Evolutionary conservation across 2,797 vertebrate genomes (phyloP), one percentile per base, ranked within the genome.

Genomic region (Danionella dracula): DNA sequence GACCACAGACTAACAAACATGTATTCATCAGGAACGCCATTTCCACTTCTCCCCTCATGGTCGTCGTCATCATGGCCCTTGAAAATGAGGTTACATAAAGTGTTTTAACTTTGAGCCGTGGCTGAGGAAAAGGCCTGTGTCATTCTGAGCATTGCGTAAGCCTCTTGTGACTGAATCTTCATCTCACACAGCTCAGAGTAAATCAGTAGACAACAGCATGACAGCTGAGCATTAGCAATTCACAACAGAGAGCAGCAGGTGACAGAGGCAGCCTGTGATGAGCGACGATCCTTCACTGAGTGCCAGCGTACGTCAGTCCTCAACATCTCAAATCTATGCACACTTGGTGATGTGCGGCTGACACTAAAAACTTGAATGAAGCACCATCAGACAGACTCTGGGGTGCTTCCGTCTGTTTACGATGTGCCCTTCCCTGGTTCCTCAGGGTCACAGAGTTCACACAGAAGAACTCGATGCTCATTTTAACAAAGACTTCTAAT

Each of bases 71-170:
- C 68, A 70, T 60, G 78, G 57, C 55, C 71, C 61, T 71, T 78
- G 78, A 61, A 70, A 79, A 79, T 72, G 69, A 72, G 74, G 80
- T 85, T 87, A 85, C 48, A 81, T 85, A 86, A 89, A 78, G 73
- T 79, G 75, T 76, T 59, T 84, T 81, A 87, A 86, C 84, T n/a
- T n/a, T n/a, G n/a, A n/a, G n/a, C 79, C 82, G 76, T 75, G 72
- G 75, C 81, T 76, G 74, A 79, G 74, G 74, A 78, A 76, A 76
- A 71, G 76, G 77, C 70, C 71, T 67, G 80, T 79, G 80, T 82
- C 75, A 71, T 80, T 79, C 62, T 70, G 53, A 8, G 34, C 35
- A 70, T 84, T 85, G 84, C 21, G 57, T 74, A 85, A 85, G 48
- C 56, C 69, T 72, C 76, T 71, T 66, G 73, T 23, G 70, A 65